Evolutionary conservation across 2,113 vertebrate genomes (phyloP).

Genomic region (Aspiorhynchus laticeps): DNA sequence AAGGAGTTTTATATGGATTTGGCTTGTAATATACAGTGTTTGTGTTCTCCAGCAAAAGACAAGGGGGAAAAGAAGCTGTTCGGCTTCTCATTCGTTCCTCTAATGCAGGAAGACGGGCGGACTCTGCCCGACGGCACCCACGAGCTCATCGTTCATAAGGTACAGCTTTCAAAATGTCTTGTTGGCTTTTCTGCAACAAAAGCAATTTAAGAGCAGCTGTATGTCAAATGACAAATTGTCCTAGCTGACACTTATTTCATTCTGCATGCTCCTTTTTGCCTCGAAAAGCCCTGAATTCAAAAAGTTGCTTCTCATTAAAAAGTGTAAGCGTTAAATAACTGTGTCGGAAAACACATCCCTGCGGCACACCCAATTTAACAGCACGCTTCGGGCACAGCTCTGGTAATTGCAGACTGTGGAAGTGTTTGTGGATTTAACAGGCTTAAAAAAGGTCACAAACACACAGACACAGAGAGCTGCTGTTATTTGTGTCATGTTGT

Average conservation of each 20-base stretch:
- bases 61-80: slow-evolving; percentile 99
- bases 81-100: slow-evolving; percentile 94
- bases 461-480: neutral
- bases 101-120: slow-evolving; percentile 98
- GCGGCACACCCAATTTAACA: slow-evolving; percentile 30
- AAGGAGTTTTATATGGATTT: neutral
- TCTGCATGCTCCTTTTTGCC: neutral
- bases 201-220: neutral
- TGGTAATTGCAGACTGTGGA: slow-evolving; percentile 67
- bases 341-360: neutral
- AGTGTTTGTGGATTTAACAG: slow-evolving; percentile 41
- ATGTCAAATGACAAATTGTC: slow-evolving; percentile 1
- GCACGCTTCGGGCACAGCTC: slow-evolving; percentile 61
- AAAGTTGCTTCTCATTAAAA: slow-evolving; percentile 8
- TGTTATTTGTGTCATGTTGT: neutral
- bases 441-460: slow-evolving; percentile 22
- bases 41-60: slow-evolving; percentile 88
- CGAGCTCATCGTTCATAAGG: slow-evolving; percentile 98
- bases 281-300: neutral
- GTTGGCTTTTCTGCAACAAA: neutral
- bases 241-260: neutral
- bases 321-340: neutral
- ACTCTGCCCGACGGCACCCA: slow-evolving; percentile 97
- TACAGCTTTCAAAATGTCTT: slow-evolving; percentile 63
- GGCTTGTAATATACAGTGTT: neutral